Conservation (phyloP, 1,140 invertebrate genomes). For the Papilio machaon region DNA sequence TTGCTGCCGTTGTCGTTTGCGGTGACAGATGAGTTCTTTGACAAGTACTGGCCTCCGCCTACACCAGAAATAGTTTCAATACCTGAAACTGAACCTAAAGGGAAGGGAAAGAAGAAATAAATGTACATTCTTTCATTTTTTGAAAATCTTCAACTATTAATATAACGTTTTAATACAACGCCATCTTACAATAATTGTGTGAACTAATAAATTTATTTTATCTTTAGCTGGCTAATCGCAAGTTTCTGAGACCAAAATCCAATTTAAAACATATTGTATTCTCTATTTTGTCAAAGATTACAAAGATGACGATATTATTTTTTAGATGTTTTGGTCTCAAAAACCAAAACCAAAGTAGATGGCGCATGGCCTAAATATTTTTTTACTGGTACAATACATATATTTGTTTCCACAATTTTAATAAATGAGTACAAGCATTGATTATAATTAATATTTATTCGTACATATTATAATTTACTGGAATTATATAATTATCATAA, state of each 20-base stretch:
- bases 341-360: too few relatives aligned
- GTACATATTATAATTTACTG: not conserved
- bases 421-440: not conserved
- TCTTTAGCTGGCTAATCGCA: too few relatives aligned
- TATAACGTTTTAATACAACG: not conserved
- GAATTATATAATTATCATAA: not conserved
- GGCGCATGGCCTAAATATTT: too few relatives aligned
- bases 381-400: too few relatives aligned
- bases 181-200: not conserved
- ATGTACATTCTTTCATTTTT: conserved; percentile 18
- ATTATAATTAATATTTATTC: not conserved
- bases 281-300: too few relatives aligned
- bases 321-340: too few relatives aligned
- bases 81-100: conserved; percentile 50
- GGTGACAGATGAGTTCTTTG: conserved; percentile 57
- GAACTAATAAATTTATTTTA: not conserved
- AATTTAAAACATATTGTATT: too few relatives aligned
- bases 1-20: conserved; percentile 63
- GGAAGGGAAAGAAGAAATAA: conserved; percentile 57
- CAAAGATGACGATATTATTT: too few relatives aligned
- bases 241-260: too few relatives aligned
- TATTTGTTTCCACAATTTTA: too few relatives aligned
- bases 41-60: conserved; percentile 66
- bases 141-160: not conserved
- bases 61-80: conserved; percentile 43